Evolutionary conservation across 2,113 vertebrate species (phyloP).

Genomic region (Notiomystis cincta): DNA sequence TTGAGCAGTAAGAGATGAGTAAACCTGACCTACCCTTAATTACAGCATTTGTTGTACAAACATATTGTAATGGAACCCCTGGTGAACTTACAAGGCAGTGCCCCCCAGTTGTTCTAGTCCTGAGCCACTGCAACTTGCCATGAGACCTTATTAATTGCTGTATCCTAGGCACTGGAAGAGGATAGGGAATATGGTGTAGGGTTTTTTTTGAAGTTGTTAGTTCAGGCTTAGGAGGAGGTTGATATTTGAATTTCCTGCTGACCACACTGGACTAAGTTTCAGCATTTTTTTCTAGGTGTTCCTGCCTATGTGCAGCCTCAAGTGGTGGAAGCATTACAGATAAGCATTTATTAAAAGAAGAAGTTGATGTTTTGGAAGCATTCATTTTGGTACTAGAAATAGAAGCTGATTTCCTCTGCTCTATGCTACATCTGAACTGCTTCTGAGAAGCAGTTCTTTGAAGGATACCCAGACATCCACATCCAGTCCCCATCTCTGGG

Average conservation of each 20-base stretch:
- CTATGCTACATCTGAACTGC: not conserved
- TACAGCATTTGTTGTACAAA: not conserved
- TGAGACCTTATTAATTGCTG: not conserved
- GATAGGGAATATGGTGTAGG: not conserved
- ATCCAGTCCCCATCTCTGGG: not conserved
- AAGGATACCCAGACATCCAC: not conserved
- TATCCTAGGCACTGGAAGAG: not conserved
- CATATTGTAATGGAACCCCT: not conserved
- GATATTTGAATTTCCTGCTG: not conserved
- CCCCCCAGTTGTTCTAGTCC: not conserved
- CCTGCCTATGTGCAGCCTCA: not conserved
- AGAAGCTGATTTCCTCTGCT: not conserved
- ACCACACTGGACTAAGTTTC: not conserved
- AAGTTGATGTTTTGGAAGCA: not conserved
- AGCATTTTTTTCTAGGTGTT: not conserved
- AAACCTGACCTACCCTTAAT: not conserved
- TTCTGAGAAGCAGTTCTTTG: not conserved
- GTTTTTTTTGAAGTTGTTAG: not conserved
- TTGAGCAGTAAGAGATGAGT: not conserved
- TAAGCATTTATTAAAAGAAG: not conserved
- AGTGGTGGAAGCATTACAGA: not conserved
- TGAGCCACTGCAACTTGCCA: accelerated
- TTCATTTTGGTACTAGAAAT: not conserved
- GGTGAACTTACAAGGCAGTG: not conserved
- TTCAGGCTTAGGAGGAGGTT: not conserved